Percentiles rank a stretch among this genome's conserved stretches.
Evolutionary conservation across 2,797 vertebrate species (phyloP).

Genomic region (Rallus crepitans): DNA sequence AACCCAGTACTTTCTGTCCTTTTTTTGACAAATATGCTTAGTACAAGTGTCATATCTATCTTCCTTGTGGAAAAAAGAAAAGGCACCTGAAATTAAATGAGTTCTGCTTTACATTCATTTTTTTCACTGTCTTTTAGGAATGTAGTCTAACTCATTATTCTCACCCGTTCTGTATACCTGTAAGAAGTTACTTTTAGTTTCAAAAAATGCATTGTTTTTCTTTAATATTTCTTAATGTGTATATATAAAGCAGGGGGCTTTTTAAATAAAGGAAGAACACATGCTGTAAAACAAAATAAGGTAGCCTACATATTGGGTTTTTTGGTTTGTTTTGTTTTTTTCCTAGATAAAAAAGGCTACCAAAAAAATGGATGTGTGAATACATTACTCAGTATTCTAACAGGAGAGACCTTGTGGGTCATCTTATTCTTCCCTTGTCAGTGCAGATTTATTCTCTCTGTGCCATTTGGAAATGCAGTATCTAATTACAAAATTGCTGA

Average conservation of each 20-base stretch:
- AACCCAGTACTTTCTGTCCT: background rate
- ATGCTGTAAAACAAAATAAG: background rate
- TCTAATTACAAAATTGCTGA: background rate
- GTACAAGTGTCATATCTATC: background rate
- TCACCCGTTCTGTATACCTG: background rate
- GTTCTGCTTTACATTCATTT: background rate
- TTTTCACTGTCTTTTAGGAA: background rate
- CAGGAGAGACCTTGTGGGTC: background rate
- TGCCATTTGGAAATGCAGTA: background rate
- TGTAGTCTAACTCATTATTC: background rate
- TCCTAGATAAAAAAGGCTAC: background rate
- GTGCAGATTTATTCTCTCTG: background rate
- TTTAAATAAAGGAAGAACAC: background rate
- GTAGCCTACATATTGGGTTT: background rate
- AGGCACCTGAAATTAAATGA: background rate
- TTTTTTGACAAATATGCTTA: background rate
- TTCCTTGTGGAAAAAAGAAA: background rate
- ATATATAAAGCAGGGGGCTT: background rate
- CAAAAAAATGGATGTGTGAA: background rate
- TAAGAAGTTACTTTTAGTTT: background rate
- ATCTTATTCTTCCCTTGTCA: background rate
- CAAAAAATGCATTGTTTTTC: background rate
- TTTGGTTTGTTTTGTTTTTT: background rate
- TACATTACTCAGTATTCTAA: background rate
- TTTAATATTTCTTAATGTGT: background rate